A percentile compares a stretch with the other conserved stretches of the same genome.
Conservation (phyloP, 2,888 invertebrate species). For the Bombylius discolor region DNA sequence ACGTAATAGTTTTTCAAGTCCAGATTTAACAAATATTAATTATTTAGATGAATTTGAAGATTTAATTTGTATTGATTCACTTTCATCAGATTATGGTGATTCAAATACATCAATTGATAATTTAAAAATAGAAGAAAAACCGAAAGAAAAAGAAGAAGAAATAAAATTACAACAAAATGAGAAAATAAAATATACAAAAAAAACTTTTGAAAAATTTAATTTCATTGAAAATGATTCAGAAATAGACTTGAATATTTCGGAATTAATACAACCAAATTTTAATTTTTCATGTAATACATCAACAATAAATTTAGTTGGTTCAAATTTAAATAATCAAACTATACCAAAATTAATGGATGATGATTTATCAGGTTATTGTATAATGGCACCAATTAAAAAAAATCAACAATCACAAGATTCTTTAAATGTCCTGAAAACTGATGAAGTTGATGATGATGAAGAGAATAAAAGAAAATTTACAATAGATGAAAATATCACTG, state of each 20-base stretch:
- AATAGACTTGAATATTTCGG: conserved; percentile 30
- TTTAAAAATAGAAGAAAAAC: conserved; percentile 9
- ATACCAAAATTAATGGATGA: conserved; percentile 17
- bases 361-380: conserved; percentile 32
- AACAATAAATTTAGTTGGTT: conserved; percentile 31
- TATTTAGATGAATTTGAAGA: conserved; percentile 22
- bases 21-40: conserved; percentile 32
- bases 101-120: conserved; percentile 2
- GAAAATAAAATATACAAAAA: too few relatives aligned
- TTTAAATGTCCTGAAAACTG: conserved; percentile 3
- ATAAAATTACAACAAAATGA: neutral
- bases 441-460: conserved; percentile 15
- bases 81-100: conserved; percentile 19
- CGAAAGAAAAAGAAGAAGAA: neutral
- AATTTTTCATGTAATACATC: conserved; percentile 35
- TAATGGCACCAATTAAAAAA: conserved; percentile 31
- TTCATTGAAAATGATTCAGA: conserved; percentile 13
- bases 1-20: conserved; percentile 35
- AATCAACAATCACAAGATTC: neutral
- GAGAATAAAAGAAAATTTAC: neutral
- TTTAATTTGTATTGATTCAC: conserved; percentile 16
- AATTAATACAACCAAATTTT: conserved; percentile 28
- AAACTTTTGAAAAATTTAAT: neutral
- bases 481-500: conserved; percentile 1
- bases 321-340: conserved; percentile 23